Evolutionary conservation across 1,140 invertebrate species (phyloP).

Genomic region (Radopholus similis): DNA sequence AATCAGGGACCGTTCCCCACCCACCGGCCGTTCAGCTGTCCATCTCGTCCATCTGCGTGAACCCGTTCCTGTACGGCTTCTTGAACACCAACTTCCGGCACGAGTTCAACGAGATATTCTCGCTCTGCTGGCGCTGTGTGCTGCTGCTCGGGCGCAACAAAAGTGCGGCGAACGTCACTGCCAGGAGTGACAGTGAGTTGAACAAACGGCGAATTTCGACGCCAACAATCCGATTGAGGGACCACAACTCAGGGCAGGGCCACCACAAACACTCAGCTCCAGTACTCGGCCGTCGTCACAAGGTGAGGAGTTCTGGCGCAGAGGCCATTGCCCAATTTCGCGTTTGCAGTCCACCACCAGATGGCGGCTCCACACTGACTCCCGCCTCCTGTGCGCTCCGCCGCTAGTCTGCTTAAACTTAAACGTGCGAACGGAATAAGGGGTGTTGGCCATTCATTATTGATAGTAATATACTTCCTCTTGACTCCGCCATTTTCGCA

Average conservation of each 20-base stretch:
- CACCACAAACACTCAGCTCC: no score
- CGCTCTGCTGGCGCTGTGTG: neutral
- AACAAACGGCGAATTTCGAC: neutral
- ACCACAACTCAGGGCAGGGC: no score
- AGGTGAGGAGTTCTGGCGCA: no score
- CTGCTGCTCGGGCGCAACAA: neutral
- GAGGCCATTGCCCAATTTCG: no score
- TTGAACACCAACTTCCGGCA: conserved; percentile 58
- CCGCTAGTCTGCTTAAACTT: neutral
- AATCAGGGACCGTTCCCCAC: neutral
- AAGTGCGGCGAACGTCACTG: neutral
- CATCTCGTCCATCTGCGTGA: conserved; percentile 59
- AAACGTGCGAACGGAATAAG: no score
- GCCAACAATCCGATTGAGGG: neutral
- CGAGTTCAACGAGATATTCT: conserved; percentile 57
- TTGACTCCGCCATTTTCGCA: no score
- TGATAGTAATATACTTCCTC: no score
- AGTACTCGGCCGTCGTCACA: neutral
- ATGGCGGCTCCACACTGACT: no score
- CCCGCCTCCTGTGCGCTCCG: no score
- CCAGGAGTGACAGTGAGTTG: no score
- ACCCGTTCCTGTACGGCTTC: conserved; percentile 59
- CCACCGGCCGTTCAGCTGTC: conserved; percentile 32
- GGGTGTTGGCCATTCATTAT: no score
- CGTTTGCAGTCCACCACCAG: no score